These are phyloP conservation scores for Neoaliturus tenellus DNA, from an alignment of 2,888 invertebrate genomes.

Conservation along the genomic window DNA sequence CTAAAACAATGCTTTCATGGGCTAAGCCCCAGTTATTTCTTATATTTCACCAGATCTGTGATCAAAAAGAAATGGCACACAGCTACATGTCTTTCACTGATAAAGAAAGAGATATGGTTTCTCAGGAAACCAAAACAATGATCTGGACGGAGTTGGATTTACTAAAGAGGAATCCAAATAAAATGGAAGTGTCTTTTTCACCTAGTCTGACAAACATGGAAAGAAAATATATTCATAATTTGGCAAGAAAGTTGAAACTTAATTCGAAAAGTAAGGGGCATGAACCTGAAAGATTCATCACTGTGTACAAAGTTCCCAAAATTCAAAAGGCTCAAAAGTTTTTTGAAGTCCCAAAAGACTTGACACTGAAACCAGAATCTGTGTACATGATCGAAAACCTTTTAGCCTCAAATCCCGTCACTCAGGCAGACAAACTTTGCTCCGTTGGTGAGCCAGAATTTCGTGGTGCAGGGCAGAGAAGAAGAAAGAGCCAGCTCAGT, in stretches of 20 bases:
- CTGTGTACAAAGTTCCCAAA: not conserved
- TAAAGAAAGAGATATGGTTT: too few relatives aligned
- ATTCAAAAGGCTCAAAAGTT: too few relatives aligned
- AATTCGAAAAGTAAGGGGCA: slow-evolving; percentile 87
- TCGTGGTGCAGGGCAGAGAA: not conserved
- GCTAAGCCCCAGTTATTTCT: too few relatives aligned
- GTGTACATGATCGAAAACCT: not conserved
- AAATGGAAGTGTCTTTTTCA: slow-evolving; percentile 80
- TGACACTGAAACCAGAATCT: not conserved
- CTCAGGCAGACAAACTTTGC: slow-evolving; percentile 75
- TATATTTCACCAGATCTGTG: too few relatives aligned
- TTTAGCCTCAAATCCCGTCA: slow-evolving; percentile 67
- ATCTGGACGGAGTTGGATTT: too few relatives aligned
- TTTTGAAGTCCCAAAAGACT: not conserved
- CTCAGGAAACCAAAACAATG: too few relatives aligned
- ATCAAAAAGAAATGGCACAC: too few relatives aligned
- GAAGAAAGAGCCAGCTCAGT: slow-evolving; percentile 78
- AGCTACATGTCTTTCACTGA: too few relatives aligned
- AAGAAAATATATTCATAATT: slow-evolving; percentile 86
- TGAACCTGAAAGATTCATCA: not conserved
- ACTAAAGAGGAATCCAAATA: too few relatives aligned
- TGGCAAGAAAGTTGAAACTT: slow-evolving; percentile 81
- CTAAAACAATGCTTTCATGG: too few relatives aligned
- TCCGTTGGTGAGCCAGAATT: not conserved
- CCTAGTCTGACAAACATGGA: slow-evolving; percentile 85